Conservation (phyloP, 2,888 invertebrate genomes). For the Junonia oenone region DNA sequence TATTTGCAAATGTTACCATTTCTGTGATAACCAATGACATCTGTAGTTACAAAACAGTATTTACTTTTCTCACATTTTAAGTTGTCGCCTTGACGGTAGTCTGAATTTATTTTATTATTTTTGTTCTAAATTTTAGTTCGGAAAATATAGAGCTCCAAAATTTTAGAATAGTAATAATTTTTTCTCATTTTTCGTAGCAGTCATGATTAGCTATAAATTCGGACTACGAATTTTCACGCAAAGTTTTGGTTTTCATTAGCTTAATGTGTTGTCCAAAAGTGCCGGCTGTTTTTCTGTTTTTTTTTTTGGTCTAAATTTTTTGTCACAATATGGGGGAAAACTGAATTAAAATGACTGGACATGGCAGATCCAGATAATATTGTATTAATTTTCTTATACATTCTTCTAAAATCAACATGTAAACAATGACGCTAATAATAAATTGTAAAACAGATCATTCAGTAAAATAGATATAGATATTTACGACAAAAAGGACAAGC, state of each 20-base stretch:
- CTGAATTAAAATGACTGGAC: no score
- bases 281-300: background rate
- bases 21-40: constrained; percentile 59
- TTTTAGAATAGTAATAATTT: background rate
- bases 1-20: constrained; percentile 61
- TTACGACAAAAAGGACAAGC: background rate
- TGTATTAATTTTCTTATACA: no score
- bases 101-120: constrained; percentile 35
- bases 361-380: no score
- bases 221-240: constrained; percentile 26
- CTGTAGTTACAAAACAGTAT: constrained; percentile 65
- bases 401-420: no score
- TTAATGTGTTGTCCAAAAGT: constrained; percentile 9
- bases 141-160: background rate
- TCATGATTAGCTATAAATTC: constrained; percentile 23
- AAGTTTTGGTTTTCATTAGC: constrained; percentile 20
- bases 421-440: background rate
- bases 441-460: background rate
- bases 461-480: background rate
- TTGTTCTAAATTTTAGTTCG: background rate
- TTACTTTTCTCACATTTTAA: constrained; percentile 63
- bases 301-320: background rate
- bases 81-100: constrained; percentile 46
- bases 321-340: background rate
- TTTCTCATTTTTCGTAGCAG: background rate